Evolutionary conservation across 1,140 invertebrate species (phyloP).

Genomic region (Drosophila azteca): DNA sequence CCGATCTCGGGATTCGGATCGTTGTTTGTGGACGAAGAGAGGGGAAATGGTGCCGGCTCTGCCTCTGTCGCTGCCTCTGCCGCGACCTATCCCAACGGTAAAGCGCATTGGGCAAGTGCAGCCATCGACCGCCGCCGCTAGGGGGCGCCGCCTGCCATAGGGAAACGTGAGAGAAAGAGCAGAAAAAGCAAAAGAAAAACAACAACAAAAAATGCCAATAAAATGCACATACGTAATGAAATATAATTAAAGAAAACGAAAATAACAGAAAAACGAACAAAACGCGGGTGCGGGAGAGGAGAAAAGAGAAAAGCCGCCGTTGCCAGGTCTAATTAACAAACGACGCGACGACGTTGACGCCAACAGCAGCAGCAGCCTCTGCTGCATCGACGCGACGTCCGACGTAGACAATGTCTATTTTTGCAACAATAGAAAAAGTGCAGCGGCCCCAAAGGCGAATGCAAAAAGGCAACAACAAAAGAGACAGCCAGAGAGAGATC

Average conservation of each 20-base stretch:
- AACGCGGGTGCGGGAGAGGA: constrained; percentile 11
- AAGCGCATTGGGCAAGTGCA: constrained; percentile 40
- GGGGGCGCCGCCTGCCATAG: constrained; percentile 4
- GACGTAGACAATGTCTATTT: constrained; percentile 62
- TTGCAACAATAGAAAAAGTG: constrained; percentile 53
- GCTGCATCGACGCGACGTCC: constrained; percentile 20
- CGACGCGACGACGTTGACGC: constrained; percentile 40
- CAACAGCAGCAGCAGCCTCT: constrained; percentile 20
- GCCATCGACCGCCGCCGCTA: constrained; percentile 1
- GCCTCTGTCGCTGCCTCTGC: too few species aligned
- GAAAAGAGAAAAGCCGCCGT: constrained; percentile 29
- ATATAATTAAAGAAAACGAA: constrained; percentile 76
- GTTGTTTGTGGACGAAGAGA: too few species aligned
- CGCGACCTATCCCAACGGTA: constrained; percentile 48
- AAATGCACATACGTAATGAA: constrained; percentile 74
- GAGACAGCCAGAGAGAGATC: constrained; percentile 8
- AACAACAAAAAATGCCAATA: constrained; percentile 50
- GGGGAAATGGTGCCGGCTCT: too few species aligned
- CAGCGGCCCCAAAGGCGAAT: constrained; percentile 38
- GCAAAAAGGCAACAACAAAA: constrained; percentile 12
- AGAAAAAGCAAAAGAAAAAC: not conserved
- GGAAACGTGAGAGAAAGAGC: constrained; percentile 9
- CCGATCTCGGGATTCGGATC: too few species aligned
- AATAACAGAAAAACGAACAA: constrained; percentile 38
- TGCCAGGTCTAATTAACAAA: constrained; percentile 59